Conservation (phyloP, 2,797 vertebrate species). For the Thunnus albacares region DNA sequence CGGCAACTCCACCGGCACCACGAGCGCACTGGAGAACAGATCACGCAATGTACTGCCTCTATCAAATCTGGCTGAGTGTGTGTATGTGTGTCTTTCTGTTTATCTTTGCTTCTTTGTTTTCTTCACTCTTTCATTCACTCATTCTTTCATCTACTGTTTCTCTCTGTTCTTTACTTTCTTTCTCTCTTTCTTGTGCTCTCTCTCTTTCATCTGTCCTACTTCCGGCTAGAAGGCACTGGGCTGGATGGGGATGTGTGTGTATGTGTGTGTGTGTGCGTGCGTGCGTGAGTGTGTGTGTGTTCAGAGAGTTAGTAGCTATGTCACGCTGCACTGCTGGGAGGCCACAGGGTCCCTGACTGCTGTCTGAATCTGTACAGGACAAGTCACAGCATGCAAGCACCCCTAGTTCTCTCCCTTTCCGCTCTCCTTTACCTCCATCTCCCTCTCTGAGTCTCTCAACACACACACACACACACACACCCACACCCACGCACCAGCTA, state of each 20-base stretch:
- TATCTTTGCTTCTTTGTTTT: conserved; percentile 51
- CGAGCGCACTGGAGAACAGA: conserved; percentile 63
- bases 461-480: conserved; percentile 2
- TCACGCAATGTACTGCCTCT: conserved; percentile 67
- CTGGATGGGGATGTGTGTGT: conserved; percentile 32
- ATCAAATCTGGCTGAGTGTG: conserved; percentile 59
- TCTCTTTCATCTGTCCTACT: conserved; percentile 68
- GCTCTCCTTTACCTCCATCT: conserved; percentile 11
- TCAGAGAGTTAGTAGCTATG: conserved; percentile 65
- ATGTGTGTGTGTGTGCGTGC: conserved; percentile 24
- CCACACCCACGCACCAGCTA: background rate
- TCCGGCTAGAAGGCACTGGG: conserved; percentile 43
- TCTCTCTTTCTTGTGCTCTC: conserved; percentile 13
- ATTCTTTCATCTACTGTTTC: conserved; percentile 51
- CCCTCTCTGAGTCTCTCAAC: conserved; percentile 3
- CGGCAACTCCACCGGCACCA: conserved; percentile 73
- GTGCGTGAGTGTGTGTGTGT: conserved; percentile 30
- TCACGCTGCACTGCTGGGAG: conserved; percentile 73
- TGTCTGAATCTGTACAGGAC: conserved; percentile 73
- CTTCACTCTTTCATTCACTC: conserved; percentile 10
- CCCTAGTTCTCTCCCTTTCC: conserved; percentile 24
- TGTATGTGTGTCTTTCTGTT: conserved; percentile 44
- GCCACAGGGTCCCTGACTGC: conserved; percentile 74
- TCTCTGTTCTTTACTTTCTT: conserved; percentile 33
- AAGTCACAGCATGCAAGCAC: conserved; percentile 63